phyloP scores from a whole-genome alignment of 2,888 invertebrate genomes.

The Ariolimax columbianus region DNA sequence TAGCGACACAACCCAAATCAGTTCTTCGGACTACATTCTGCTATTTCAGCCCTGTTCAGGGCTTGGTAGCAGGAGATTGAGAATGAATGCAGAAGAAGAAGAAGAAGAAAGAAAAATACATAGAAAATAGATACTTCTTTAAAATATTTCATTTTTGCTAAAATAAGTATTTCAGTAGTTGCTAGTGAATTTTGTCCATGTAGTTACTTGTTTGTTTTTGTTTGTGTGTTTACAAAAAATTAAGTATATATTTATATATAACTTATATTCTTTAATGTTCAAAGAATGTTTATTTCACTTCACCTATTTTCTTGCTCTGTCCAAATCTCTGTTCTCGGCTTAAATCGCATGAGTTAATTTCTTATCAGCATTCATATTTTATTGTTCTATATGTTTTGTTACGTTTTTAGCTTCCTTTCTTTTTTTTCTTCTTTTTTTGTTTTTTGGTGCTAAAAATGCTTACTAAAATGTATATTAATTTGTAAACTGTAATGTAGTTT shows the following conservation, averaged over 20 bases:
- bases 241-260: not conserved
- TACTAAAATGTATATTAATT: too few species aligned
- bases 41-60: too few species aligned
- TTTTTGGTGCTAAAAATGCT: not conserved
- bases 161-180: not conserved
- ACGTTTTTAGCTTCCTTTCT: not conserved
- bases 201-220: not conserved
- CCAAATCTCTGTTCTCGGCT: not conserved
- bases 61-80: too few species aligned
- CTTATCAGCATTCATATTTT: not conserved
- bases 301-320: not conserved
- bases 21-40: too few species aligned
- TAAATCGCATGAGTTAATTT: not conserved
- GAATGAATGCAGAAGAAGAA: too few species aligned
- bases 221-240: not conserved
- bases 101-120: too few species aligned
- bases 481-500: too few species aligned
- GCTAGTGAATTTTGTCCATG: conserved; percentile 9
- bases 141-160: too few species aligned
- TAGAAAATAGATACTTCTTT: too few species aligned
- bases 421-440: not conserved
- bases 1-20: too few species aligned
- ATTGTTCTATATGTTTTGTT: not conserved
- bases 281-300: not conserved
- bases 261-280: not conserved